Conservation (phyloP, 2,113 vertebrate species). For the Sardina pilchardus region DNA sequence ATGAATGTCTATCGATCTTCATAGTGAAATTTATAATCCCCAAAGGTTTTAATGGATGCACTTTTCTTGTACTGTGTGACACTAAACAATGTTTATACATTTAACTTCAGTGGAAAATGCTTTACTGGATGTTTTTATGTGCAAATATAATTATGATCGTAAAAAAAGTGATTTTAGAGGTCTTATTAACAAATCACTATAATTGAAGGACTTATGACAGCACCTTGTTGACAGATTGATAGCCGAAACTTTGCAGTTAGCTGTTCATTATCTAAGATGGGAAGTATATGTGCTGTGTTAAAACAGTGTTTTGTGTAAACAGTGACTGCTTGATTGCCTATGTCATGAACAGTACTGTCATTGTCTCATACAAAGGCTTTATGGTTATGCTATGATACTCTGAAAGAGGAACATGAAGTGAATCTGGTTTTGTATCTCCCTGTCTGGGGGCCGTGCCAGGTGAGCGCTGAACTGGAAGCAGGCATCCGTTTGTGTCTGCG, state of each 20-base stretch:
- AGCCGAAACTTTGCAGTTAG: background rate
- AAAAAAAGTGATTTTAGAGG: background rate
- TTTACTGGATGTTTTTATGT: background rate
- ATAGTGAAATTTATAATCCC: background rate
- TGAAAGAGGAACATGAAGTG: slow-evolving; percentile 2
- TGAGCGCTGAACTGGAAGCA: slow-evolving; percentile 1
- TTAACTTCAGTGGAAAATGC: background rate
- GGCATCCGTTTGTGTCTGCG: slow-evolving; percentile 1
- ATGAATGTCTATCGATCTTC: background rate
- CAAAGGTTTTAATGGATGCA: background rate
- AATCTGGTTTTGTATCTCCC: background rate
- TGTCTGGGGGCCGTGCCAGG: slow-evolving; percentile 13
- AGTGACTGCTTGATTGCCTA: background rate
- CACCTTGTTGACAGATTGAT: background rate
- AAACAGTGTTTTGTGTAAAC: background rate
- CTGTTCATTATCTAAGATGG: background rate
- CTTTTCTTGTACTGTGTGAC: background rate
- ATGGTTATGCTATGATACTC: background rate
- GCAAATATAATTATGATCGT: background rate
- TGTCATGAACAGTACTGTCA: background rate
- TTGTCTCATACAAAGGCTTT: background rate
- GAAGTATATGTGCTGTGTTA: background rate
- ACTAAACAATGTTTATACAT: background rate
- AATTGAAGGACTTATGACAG: background rate
- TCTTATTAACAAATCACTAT: slow-evolving; percentile 2